phyloP scores from a whole-genome alignment of 2,113 vertebrate species.

The Laticauda laticaudata region DNA sequence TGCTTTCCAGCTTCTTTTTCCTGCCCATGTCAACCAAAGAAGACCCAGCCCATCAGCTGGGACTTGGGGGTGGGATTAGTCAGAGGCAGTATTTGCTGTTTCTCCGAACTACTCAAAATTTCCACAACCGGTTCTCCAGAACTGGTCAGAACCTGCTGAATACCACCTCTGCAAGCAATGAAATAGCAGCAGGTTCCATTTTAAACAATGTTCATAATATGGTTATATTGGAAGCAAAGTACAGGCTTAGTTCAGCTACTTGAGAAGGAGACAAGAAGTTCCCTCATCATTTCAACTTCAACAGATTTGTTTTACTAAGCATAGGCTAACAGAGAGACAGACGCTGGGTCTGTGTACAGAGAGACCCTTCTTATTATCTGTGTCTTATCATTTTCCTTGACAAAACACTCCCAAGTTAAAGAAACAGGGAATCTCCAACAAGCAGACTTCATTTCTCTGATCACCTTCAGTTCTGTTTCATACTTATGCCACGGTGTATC shows the following conservation, averaged over 20 bases:
- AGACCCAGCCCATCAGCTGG: too few relatives aligned
- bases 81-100: too few relatives aligned
- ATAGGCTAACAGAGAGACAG: background rate
- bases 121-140: too few relatives aligned
- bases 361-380: background rate
- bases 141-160: too few relatives aligned
- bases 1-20: too few relatives aligned
- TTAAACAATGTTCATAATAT: background rate
- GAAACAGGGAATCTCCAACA: background rate
- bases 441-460: background rate
- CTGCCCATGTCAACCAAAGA: too few relatives aligned
- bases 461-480: background rate
- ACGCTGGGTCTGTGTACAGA: background rate
- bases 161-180: background rate
- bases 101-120: too few relatives aligned
- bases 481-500: background rate
- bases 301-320: background rate
- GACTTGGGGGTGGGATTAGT: too few relatives aligned
- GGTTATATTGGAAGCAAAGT: background rate
- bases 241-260: background rate
- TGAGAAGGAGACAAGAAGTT: background rate
- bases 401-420: background rate
- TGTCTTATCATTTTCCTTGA: background rate
- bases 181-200: background rate
- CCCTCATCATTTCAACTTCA: background rate